Evolutionary conservation across 2,113 vertebrate species (phyloP).

Genomic region (Eurypyga helias): DNA sequence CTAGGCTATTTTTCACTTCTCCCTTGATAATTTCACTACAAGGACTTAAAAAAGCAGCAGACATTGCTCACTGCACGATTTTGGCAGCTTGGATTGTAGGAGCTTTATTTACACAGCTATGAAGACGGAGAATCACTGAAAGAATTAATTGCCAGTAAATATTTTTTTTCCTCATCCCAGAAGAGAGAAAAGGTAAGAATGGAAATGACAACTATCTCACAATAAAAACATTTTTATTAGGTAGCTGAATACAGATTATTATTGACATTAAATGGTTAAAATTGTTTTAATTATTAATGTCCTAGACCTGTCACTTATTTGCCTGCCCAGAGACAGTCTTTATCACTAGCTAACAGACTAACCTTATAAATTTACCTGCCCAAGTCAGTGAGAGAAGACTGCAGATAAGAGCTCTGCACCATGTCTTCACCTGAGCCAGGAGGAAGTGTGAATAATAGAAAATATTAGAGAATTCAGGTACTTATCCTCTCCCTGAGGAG

Average conservation of each 20-base stretch:
- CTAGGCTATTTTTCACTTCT: background rate
- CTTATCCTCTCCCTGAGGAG: background rate
- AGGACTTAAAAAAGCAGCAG: background rate
- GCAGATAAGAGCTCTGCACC: conserved; percentile 46
- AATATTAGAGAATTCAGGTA: background rate
- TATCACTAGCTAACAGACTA: conserved; percentile 60
- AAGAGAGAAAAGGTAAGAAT: background rate
- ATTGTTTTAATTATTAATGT: background rate
- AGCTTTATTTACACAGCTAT: background rate
- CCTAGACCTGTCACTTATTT: conserved; percentile 14
- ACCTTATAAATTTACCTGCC: conserved; percentile 39
- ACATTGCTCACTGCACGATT: background rate
- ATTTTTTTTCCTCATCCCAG: background rate
- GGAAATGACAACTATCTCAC: background rate
- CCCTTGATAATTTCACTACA: background rate
- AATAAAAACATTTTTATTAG: background rate
- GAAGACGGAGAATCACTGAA: background rate
- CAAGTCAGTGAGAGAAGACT: conserved; percentile 5
- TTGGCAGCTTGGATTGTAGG: background rate
- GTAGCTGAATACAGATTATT: background rate
- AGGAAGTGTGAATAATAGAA: conserved; percentile 44
- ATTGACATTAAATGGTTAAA: background rate
- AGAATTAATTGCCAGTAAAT: background rate
- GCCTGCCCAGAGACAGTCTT: conserved; percentile 27
- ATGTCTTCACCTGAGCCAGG: background rate